phyloP scores from a whole-genome alignment of 1,140 invertebrate genomes.

The Zophobas atratus region DNA sequence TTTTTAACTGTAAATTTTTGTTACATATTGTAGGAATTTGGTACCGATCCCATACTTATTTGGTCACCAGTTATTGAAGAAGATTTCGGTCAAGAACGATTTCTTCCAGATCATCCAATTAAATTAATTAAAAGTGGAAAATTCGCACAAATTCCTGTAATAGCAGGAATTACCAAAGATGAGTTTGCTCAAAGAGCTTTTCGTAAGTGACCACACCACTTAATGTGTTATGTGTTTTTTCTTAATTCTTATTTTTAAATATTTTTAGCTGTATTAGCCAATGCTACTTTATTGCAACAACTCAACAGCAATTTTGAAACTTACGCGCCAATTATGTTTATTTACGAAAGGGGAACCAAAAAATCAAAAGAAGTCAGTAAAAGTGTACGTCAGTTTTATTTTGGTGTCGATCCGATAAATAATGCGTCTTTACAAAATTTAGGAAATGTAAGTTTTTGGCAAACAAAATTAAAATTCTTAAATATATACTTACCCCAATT shows the following conservation, averaged over 20 bases:
- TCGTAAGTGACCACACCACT: conserved; percentile 63
- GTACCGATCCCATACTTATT: conserved; percentile 68
- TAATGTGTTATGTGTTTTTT: neutral
- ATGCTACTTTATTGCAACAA: conserved; percentile 67
- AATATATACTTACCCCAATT: no score
- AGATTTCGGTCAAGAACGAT: conserved; percentile 77
- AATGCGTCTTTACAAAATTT: conserved; percentile 52
- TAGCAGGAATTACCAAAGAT: conserved; percentile 76
- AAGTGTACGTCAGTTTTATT: conserved; percentile 69
- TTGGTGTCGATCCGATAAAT: conserved; percentile 61
- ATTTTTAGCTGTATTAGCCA: conserved; percentile 59
- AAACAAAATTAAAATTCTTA: no score
- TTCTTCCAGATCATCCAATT: conserved; percentile 74
- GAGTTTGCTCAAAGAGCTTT: conserved; percentile 75
- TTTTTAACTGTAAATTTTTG: conserved; percentile 57
- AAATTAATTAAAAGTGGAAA: conserved; percentile 72
- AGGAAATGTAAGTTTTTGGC: conserved; percentile 62
- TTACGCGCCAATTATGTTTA: conserved; percentile 72
- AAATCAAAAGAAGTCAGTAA: conserved; percentile 69
- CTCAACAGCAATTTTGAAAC: conserved; percentile 71
- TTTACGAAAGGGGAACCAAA: conserved; percentile 71
- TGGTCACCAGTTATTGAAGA: conserved; percentile 82
- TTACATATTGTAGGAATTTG: conserved; percentile 57
- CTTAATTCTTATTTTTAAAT: conserved; percentile 9
- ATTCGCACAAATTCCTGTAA: conserved; percentile 75